Base-by-base conservation (phyloP, 2,797 vertebrate species). In the Artibeus lituratus region DNA sequence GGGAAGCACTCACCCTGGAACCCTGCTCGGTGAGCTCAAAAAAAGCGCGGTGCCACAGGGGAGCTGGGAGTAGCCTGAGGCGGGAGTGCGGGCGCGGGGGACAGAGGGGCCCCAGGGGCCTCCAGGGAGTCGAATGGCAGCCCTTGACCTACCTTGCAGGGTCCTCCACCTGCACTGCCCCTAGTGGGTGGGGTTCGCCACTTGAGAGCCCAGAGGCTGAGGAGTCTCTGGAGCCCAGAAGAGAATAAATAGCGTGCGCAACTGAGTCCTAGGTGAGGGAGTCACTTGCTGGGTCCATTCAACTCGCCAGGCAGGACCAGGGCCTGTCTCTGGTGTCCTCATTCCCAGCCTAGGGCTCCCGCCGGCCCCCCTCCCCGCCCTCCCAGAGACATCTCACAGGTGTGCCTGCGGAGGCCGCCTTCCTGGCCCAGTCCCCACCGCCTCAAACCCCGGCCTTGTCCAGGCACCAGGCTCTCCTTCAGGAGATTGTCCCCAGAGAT, bases 11-110 rank as follows among this genome's bases (percentile, higher is more conserved):
- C 19, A 10, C 29, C 22, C 39, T 0, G 86, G 94, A 94, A 70
- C 74, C 57, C 3, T 19, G 44, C 49, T 51, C 29, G 85, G 97
- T 95, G 90, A 96, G 96, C 70, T 22, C 65, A 62, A 14, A 62
- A 62, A n/a, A 39, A 37, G 57, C 51, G 29, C 12, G 10, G 59
- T 1, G 16, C 2, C 49, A 4, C 47, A 8, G 24, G 88, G 53
- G 35, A 3, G 22, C 3, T 0, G 32, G 32, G 37, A 11, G 57
- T 1, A 19, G 81, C 93, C 1, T 4, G 26, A 57, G 35, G 44
- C 16, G 67, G 19, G 2, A 21, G 15, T n/a, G 14, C 1, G 74
- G 22, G 39, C 16, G 22, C 47, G 2, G 37, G 32, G 39, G 42
- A 14, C 47, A 6, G 37, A 11, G 32, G 72, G 2, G 4, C 3